Percentiles rank a stretch among this genome's conserved stretches.
Conservation (phyloP, 2,797 vertebrate species). For the Esox masquinongy region DNA sequence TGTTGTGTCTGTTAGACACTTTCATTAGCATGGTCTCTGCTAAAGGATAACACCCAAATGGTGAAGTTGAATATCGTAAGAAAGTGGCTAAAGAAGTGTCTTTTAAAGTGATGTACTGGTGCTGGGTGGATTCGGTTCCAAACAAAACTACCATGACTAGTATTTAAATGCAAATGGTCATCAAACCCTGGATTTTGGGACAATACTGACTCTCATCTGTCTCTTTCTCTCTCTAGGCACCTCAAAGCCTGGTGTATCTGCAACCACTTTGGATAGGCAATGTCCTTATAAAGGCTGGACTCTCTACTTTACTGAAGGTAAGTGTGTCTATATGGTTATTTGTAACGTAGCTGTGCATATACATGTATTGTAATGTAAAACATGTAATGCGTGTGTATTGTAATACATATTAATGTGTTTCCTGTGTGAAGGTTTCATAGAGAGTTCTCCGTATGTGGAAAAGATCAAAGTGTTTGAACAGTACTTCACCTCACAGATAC, state of each 20-base stretch:
- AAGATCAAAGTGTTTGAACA: conserved; percentile 93
- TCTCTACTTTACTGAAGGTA: conserved; percentile 95
- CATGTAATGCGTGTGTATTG: neutral
- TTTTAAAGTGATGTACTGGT: too few species aligned
- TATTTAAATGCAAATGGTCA: neutral
- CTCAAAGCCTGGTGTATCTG: conserved; percentile 60
- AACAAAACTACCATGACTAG: neutral
- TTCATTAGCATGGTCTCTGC: too few species aligned
- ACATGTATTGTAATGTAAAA: too few species aligned
- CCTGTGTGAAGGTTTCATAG: conserved; percentile 79
- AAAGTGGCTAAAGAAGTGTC: too few species aligned
- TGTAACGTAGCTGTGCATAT: too few species aligned
- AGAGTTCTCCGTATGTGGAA: conserved; percentile 81
- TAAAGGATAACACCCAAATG: too few species aligned
- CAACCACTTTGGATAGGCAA: conserved; percentile 79
- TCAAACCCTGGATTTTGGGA: neutral
- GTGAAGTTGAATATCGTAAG: too few species aligned
- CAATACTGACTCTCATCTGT: neutral
- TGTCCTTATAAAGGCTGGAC: conserved; percentile 93
- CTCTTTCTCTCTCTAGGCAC: conserved; percentile 22
- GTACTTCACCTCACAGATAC: conserved; percentile 86
- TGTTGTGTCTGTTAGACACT: too few species aligned
- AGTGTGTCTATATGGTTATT: neutral
- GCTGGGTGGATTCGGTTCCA: too few species aligned
- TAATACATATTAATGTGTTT: neutral